A percentile compares a stretch with the other conserved stretches of the same genome.
Evolutionary conservation across 2,888 invertebrate genomes (phyloP).

Genomic region (Brachynemurus nebulosus): DNA sequence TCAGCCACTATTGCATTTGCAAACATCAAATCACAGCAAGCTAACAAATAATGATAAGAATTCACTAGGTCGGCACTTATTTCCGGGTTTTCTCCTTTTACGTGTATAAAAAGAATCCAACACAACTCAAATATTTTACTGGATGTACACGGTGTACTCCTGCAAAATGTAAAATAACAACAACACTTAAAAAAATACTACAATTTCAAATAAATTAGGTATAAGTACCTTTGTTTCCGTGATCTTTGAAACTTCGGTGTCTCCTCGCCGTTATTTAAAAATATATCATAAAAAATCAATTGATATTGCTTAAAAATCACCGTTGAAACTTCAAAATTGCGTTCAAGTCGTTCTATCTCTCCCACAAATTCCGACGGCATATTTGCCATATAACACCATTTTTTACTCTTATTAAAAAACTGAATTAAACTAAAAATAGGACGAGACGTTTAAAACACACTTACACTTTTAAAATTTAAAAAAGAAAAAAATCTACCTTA

Average conservation of each 20-base stretch:
- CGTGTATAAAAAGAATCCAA: constrained; percentile 86
- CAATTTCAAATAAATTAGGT: background rate
- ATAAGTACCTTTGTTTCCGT: constrained; percentile 43
- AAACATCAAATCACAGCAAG: constrained; percentile 83
- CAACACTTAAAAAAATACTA: background rate
- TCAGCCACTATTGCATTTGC: constrained; percentile 69
- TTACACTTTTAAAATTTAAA: too few relatives aligned
- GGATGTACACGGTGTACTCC: constrained; percentile 62
- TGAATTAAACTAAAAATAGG: constrained; percentile 63
- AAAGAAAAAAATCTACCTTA: constrained; percentile 56
- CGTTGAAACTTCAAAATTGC: constrained; percentile 85
- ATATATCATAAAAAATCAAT: constrained; percentile 77
- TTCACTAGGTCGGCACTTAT: constrained; percentile 88
- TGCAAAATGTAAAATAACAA: constrained; percentile 26
- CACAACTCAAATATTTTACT: constrained; percentile 81
- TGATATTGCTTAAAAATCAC: constrained; percentile 88
- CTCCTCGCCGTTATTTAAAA: constrained; percentile 53
- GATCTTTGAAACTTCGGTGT: constrained; percentile 39
- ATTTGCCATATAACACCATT: constrained; percentile 91
- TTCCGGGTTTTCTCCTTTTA: constrained; percentile 73
- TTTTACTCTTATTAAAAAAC: constrained; percentile 87
- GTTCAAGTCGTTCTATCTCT: constrained; percentile 71
- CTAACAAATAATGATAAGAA: constrained; percentile 81
- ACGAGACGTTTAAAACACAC: background rate
- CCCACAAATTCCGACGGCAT: constrained; percentile 69